Evolutionary conservation across 2,113 vertebrate genomes (phyloP).

Genomic region (Dolichallabes microphthalmus): DNA sequence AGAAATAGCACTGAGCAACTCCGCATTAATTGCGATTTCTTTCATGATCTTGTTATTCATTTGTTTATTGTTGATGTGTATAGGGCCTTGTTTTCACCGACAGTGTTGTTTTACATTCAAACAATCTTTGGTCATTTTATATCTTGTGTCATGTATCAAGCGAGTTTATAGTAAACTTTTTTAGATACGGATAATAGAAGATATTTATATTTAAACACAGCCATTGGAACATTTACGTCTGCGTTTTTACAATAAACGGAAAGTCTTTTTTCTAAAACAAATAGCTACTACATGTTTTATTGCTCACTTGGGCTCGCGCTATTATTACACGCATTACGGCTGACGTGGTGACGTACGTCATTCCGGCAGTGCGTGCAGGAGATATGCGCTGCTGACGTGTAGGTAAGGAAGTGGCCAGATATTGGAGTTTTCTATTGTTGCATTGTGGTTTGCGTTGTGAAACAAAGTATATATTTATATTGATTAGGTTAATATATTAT

Average conservation of each 20-base stretch:
- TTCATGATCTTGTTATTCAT: not conserved
- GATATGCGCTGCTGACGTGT: slow-evolving; percentile 70
- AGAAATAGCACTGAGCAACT: not conserved
- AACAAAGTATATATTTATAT: not conserved
- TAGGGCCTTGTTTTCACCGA: no score
- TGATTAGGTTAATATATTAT: not conserved
- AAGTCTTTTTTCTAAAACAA: not conserved
- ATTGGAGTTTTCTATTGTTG: not conserved
- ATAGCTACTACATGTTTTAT: not conserved
- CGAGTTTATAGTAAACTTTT: not conserved
- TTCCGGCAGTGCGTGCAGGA: slow-evolving; percentile 44
- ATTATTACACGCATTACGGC: slow-evolving; percentile 19
- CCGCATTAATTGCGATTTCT: not conserved
- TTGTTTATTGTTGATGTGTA: not conserved
- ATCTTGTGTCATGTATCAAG: not conserved
- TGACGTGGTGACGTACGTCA: not conserved
- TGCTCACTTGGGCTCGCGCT: not conserved
- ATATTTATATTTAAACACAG: not conserved
- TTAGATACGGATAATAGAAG: no score
- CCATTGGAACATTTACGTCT: not conserved
- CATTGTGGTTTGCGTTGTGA: slow-evolving; percentile 7
- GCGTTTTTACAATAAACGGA: not conserved
- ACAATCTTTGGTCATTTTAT: not conserved
- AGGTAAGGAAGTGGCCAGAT: slow-evolving; percentile 54
- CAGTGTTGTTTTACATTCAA: not conserved